phyloP scores from a whole-genome alignment of 2,888 invertebrate species.

The Brassicogethes aeneus region DNA sequence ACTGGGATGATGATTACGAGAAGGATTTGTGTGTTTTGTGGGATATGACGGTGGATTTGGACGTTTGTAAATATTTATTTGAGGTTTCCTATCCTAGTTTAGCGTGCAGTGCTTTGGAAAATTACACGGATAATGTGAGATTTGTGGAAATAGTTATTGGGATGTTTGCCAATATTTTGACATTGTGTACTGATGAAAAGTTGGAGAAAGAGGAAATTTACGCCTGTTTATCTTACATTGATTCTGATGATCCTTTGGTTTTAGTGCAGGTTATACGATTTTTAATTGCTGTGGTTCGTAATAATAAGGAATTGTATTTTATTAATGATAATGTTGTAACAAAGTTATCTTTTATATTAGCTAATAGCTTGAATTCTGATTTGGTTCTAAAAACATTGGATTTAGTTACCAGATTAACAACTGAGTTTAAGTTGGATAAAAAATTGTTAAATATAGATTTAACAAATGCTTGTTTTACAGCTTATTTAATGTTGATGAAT shows the following conservation, averaged over 20 bases:
- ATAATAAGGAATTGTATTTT: constrained; percentile 43
- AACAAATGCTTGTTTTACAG: constrained; percentile 19
- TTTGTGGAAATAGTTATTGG: constrained; percentile 75
- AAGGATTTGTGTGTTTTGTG: constrained; percentile 68
- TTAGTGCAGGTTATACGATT: constrained; percentile 66
- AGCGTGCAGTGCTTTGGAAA: constrained; percentile 48
- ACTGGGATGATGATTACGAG: constrained; percentile 56
- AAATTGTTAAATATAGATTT: constrained; percentile 17
- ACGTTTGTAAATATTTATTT: constrained; percentile 61
- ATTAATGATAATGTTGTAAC: constrained; percentile 44
- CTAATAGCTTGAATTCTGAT: constrained; percentile 60
- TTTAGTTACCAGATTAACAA: constrained; percentile 38
- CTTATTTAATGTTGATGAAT: constrained; percentile 20
- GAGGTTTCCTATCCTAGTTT: constrained; percentile 59
- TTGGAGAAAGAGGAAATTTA: constrained; percentile 48
- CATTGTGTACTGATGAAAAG: constrained; percentile 48
- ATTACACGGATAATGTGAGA: constrained; percentile 49
- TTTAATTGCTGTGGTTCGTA: constrained; percentile 42
- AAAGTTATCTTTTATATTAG: constrained; percentile 60
- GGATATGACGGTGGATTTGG: constrained; percentile 78
- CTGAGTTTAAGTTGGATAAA: constrained; percentile 21
- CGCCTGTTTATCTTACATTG: constrained; percentile 47
- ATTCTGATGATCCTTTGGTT: constrained; percentile 60
- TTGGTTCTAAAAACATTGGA: constrained; percentile 51
- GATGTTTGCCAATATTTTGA: constrained; percentile 73